Base-by-base conservation (phyloP, 1,140 invertebrate genomes). In the Gonatopus flavifemur region DNA sequence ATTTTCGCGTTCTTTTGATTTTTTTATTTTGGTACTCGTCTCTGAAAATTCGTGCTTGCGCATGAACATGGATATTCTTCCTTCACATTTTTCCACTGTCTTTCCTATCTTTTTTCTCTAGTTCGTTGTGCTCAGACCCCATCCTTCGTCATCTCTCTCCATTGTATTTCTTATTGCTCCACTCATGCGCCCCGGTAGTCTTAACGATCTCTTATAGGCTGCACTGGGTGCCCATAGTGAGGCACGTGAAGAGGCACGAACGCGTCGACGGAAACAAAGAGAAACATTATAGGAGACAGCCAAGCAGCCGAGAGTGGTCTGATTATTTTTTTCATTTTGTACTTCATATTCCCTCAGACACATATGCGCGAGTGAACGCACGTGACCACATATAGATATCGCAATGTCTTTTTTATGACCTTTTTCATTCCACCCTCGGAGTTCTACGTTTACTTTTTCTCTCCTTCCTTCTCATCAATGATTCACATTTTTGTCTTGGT, bases 161-260 rank as follows among this genome's bases (percentile, higher is more conserved):
- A n/a, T n/a, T n/a, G n/a, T n/a, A n/a, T n/a, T 12, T 20, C 30
- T 38, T 30, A 39, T 36, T 32, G 24, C 32, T 18, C 37, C 36
- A 46, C 45, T 52, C 45, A 32, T 19, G 35, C 39, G 47, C 47
- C 38, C 51, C 36, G n/a, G 18, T 35, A 39, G 32, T 51, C 45
- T 54, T 50, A 54, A 59, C 42, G 57, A 59, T 59, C 57, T 57
- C 55, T 53, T 53, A 32, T 33, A 33, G 49, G 48, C 49, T 45
- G 45, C 55, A 44, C 50, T n/a, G 30, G 35, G 33, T 44, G 24
- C 48, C 31, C n/a, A 50, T 49, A 25, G 44, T 49, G 45, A 40
- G 49, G 1, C 22, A 33, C 31, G 55, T 38, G n/a, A n/a, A n/a
- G n/a, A n/a, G n/a, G n/a, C n/a, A 20, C 31, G 18, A 15, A 24